phyloP scores from a whole-genome alignment of 2,797 vertebrate genomes.

The Melanotaenia trifasciata region DNA sequence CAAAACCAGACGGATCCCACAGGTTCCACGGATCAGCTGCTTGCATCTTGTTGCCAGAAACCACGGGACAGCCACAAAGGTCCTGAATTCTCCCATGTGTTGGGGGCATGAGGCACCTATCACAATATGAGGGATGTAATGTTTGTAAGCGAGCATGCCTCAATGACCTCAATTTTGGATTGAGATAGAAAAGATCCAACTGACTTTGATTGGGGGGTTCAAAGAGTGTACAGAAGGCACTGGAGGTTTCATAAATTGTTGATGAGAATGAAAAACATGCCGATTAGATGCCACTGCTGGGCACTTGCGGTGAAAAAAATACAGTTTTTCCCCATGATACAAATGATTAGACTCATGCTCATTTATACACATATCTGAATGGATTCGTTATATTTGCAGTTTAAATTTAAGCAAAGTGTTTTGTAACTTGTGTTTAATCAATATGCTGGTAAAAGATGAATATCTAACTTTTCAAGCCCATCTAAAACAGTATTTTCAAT shows the following conservation, averaged over 20 bases:
- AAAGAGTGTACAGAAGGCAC: not conserved
- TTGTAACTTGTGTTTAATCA: not conserved
- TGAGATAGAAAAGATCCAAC: not conserved
- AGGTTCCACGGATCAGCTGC: not conserved
- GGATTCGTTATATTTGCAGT: not conserved
- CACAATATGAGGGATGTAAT: not conserved
- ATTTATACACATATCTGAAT: too few species aligned
- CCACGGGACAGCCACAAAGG: not conserved
- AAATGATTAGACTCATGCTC: not conserved
- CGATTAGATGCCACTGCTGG: not conserved
- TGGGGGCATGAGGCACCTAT: not conserved
- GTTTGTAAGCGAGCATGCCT: not conserved
- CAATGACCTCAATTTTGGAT: not conserved
- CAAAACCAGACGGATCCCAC: not conserved
- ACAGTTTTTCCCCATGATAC: not conserved
- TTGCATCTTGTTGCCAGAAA: not conserved
- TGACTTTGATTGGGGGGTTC: not conserved
- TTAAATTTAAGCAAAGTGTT: not conserved
- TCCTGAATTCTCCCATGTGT: not conserved
- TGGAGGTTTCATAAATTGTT: not conserved
- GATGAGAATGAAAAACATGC: not conserved
- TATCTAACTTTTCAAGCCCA: not conserved
- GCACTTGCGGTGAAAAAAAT: not conserved
- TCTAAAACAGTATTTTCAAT: fast-evolving
- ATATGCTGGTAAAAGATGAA: not conserved